Evolutionary conservation across 1,140 invertebrate genomes (phyloP), one percentile per base, ranked within the genome.

Genomic region (Diorhabda carinulata): DNA sequence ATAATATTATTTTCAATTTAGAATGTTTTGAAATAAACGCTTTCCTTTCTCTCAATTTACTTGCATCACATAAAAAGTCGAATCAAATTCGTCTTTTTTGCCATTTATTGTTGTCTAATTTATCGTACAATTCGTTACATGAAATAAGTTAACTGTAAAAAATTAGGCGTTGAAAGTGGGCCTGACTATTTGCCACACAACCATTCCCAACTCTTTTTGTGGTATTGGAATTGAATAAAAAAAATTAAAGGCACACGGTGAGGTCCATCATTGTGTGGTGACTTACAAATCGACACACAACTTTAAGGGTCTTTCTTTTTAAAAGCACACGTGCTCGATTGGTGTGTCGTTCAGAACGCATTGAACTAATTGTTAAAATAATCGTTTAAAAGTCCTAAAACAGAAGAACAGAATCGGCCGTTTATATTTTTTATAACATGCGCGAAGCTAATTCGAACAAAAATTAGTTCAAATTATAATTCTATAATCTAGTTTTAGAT

Each of bases 331-430:
- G 61, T 62, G 61, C 61, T 62, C 61, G 61, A 62, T 62, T 62
- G 43, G 41, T 62, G 61, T 62, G 61, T 62, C 61, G 61, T 41
- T 62, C 61, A 41, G 61, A 62, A 62, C 41, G 8, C 43, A 62
- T 62, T 62, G 61, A 62, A 62, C 61, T 62, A 62, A 62, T 62
- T 62, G 61, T 62, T 62, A 62, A 62, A 62, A 62, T 62, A 62
- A 43, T 43, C 61, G 61, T 44, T 62, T 62, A n/a, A 4, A 52
- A 52, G 25, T 52, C 3, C 6, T 62, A 62, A 62, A 43, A 62
- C 61, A 62, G 10, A 43, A 44, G 61, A 62, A 62, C 61, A 62
- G 61, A 52, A 8, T 52, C 47, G 47, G 47, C 25, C 47, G 47
- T 52, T 52, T 52, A 52, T 52, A 52, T 6, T 52, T 52, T 52